Conservation (phyloP, 2,888 invertebrate genomes). For the Chaitophorus viminalis region DNA sequence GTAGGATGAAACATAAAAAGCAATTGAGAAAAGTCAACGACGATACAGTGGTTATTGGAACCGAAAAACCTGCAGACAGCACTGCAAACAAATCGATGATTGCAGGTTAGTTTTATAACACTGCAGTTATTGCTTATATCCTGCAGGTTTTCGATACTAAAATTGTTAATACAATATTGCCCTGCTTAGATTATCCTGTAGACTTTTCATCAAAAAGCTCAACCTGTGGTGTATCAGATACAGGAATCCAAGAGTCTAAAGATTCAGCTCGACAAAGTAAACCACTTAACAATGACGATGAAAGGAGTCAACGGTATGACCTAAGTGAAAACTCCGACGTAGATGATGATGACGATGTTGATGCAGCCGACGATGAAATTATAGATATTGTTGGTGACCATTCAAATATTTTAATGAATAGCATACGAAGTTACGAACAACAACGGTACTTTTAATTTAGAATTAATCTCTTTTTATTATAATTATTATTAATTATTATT, state of each 20-base stretch:
- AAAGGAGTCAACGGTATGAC: constrained; percentile 31
- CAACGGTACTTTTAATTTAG: constrained; percentile 42
- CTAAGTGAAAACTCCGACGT: constrained; percentile 29
- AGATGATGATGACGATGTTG: constrained; percentile 57
- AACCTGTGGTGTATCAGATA: not conserved
- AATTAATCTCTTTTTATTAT: not conserved
- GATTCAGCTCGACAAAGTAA: not conserved
- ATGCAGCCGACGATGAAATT: constrained; percentile 65
- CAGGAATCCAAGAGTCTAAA: not conserved
- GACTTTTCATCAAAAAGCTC: constrained; percentile 63
- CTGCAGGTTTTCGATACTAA: not conserved
- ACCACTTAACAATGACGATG: constrained; percentile 27
- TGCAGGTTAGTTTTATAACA: constrained; percentile 2
- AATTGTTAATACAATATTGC: not conserved
- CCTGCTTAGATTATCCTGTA: constrained; percentile 62
- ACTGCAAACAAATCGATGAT: constrained; percentile 29
- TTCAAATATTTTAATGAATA: constrained; percentile 13
- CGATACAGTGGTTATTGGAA: constrained; percentile 66
- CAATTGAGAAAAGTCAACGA: constrained; percentile 80
- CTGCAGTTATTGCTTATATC: not conserved
- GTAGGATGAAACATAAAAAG: constrained; percentile 96
- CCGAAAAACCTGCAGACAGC: constrained; percentile 13
- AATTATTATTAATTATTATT: constrained; percentile 9
- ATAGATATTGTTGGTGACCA: constrained; percentile 65
- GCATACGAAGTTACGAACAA: constrained; percentile 35